Base-by-base conservation (phyloP, 1,140 invertebrate species). In the Yoshiicerus persimilis region DNA sequence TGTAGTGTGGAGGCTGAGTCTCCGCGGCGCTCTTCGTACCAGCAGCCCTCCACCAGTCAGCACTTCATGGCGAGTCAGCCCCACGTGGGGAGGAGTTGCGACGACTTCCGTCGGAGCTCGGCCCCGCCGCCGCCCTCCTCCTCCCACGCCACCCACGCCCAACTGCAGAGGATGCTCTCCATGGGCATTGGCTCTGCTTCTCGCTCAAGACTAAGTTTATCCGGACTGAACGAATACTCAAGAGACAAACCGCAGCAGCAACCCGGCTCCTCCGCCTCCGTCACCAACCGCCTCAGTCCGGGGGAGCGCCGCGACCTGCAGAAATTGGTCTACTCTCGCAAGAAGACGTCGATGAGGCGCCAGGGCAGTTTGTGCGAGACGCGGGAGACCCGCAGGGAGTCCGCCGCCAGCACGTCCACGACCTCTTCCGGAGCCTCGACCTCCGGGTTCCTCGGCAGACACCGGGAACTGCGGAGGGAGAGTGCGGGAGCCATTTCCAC, bases 331-430 rank as follows among this genome's bases (percentile, higher is more conserved):
- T 88, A 56, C 62, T 70, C 83, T 10, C 41, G 87, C n/a, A 90
- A 87, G 77, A n/a, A 84, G 27, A 36, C 88, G 0, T 56, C 47
- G 8, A 84, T 90, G 64, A 80, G 86, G 25, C 56, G 90, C 2
- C 90, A 90, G 56, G 30, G 87, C 4, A 90, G 90, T 80, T 62
- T 90, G 13, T 88, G 87, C 62, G 89, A 90, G 84, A 47, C 87
- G 1, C 41, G 83, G 36, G 27, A 86, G 34, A 56, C 16, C 23
- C n/a, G 34, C 10, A 30, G 32, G 32, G 36, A 62, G 34, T 80
- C 70, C 13, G 20, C 70, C 6, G 38, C 34, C 16, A 66, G 56
- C 13, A 13, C 88, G 23, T 34, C 77, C 4, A 36, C 87, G 34
- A 38, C 85, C 1, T 25, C 62, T 5, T 32, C 70, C 38, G 66